Evolutionary conservation across 2,113 vertebrate genomes (phyloP), one percentile per base, ranked within the genome.

Genomic region (Labeo catla): DNA sequence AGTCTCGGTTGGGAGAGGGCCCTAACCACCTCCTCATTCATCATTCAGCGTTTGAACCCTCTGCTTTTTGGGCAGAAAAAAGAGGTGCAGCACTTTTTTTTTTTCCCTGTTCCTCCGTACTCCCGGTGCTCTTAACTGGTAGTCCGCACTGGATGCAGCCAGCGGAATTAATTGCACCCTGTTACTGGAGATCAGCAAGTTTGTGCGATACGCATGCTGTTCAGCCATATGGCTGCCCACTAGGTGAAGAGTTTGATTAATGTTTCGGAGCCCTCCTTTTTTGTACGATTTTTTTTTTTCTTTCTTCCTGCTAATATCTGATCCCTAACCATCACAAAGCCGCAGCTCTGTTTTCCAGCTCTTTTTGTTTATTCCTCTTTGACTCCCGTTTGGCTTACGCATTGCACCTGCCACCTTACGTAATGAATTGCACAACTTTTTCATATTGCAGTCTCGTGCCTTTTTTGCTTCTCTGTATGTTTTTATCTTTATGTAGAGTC

Each of bases 221-320:
- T 98, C 94, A 95, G 94, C 98, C 98, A 99, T 99, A 99, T 99
- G 98, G 98, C 95, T 98, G 97, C 97, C 97, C 98, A 99, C 97
- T 99, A 98, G 98, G 98, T 98, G 97, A 98, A 99, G 98, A 97
- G 97, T 98, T 98, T 99, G 98, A 99, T 99, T 99, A 99, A 99
- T 99, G 98, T 97, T 97, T 97, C 96, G 93, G 97, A 96, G 96
- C 94, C 94, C 93, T 91, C 95, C 95, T 96, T 97, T 92, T 83
- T 92, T 72, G 16, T 43, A 57, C 49, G 0, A 54, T 54, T 83
- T 83, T 97, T 96, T 91, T 57, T 89, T 78, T 84, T n/a, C n/a
- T n/a, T 86, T 59, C 66, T 88, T 79, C 83, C 95, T 95, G 93
- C 96, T 97, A 96, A 97, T 97, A 98, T 97, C 96, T 97, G 95